phyloP scores from a whole-genome alignment of 2,888 invertebrate species.

The Drosophila robusta region DNA sequence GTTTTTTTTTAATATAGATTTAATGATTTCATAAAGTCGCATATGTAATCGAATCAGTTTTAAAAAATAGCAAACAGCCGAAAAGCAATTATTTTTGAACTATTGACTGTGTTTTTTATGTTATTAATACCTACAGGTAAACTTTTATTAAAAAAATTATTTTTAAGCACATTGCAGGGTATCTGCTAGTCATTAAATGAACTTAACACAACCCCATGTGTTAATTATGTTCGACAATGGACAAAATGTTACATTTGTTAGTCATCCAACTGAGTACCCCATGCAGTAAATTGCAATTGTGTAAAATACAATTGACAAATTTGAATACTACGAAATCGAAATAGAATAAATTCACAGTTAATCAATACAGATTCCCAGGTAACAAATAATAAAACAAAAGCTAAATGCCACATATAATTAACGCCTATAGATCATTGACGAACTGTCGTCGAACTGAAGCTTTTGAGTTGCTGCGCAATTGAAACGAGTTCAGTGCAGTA shows the following conservation, averaged over 20 bases:
- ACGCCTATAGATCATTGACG: not conserved
- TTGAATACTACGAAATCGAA: not conserved
- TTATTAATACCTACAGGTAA: no score
- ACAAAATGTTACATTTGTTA: constrained; percentile 21
- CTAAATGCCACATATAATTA: not conserved
- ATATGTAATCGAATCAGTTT: not conserved
- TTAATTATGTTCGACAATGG: constrained; percentile 24
- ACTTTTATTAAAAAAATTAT: no score
- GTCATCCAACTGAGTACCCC: constrained; percentile 6
- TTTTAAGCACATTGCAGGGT: not conserved
- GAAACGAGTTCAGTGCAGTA: constrained; percentile 44
- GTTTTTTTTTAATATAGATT: no score
- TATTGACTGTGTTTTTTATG: no score
- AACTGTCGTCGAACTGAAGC: constrained; percentile 10
- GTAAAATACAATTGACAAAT: constrained; percentile 26
- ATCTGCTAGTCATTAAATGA: not conserved
- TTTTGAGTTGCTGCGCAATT: constrained; percentile 59
- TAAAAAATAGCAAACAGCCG: not conserved
- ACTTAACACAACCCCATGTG: not conserved
- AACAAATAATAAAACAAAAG: not conserved
- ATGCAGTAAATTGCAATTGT: constrained; percentile 31
- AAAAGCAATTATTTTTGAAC: not conserved
- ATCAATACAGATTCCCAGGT: not conserved
- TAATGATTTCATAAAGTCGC: no score
- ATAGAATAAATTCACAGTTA: not conserved